Conservation (phyloP, 2,888 invertebrate species). For the Diplolepis rosae region DNA sequence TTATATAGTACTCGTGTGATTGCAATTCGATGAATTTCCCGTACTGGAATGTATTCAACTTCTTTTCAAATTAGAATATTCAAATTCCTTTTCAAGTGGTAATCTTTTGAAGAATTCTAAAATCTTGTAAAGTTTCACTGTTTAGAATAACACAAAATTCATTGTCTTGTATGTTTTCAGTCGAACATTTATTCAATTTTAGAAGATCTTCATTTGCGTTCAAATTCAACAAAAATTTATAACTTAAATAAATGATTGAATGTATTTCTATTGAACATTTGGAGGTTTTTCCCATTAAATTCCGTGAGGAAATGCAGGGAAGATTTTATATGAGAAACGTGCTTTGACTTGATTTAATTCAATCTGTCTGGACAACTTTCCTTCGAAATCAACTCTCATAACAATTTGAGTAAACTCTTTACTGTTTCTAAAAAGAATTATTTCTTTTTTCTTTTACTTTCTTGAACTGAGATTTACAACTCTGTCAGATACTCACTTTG, state of each 20-base stretch:
- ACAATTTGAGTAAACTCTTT: conserved; percentile 17
- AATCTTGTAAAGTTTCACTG: not conserved
- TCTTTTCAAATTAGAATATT: not conserved
- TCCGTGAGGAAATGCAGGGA: too few species aligned
- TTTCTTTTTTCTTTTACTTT: not conserved
- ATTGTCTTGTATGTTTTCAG: not conserved
- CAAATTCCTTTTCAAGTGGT: not conserved
- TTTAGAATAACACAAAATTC: not conserved
- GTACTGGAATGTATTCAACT: conserved; percentile 5
- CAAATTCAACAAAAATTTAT: not conserved
- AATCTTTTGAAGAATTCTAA: too few species aligned
- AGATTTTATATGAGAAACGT: conserved; percentile 15
- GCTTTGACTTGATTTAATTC: conserved; percentile 9
- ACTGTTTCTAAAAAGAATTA: not conserved
- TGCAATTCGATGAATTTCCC: conserved; percentile 11
- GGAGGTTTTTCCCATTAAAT: too few species aligned
- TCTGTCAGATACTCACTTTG: not conserved
- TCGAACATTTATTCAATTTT: too few species aligned
- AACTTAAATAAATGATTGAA: not conserved
- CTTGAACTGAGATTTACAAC: not conserved
- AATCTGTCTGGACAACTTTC: not conserved
- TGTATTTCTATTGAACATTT: not conserved
- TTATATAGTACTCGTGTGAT: conserved; percentile 1
- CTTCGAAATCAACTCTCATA: not conserved
- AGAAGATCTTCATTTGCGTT: too few species aligned